Base-by-base conservation (phyloP, 1,140 invertebrate species). In the Tribolium madens region DNA sequence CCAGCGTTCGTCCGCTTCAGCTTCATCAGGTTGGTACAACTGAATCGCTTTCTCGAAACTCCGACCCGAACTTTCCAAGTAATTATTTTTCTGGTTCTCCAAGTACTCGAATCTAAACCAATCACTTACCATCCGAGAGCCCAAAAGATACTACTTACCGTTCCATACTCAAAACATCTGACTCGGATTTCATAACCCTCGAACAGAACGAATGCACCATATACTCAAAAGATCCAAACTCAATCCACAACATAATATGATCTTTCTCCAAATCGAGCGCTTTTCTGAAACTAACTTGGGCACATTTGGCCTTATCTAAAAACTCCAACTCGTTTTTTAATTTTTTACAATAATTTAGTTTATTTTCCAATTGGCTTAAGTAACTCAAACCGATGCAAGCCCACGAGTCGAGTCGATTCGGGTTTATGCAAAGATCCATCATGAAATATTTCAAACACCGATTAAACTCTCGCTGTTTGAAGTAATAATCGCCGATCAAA, bases 401-500 rank as follows among this genome's bases (percentile, higher is more conserved):
- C 97, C 97, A 99, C 0, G 97, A 96, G 86, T 97, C 95, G 52
- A 97, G 89, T 52, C 96, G 88, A 53, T 88, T 86, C 5, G 92
- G 93, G 85, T 94, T 94, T 15, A 94, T 86, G 73, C 93, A 92
- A 0, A 98, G 86, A 88, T 98, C 97, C 73, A 93, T 86, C 18
- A 92, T 88, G 84, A 96, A 97, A 86, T 93, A 96, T 79, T 93
- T 91, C 3, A 94, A 89, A 2, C 95, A 93, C 10, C 80, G 73
- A 21, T 36, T 78, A 69, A 92, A 92, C 75, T 94, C 95, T 78
- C 92, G 93, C 81, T 87, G 89, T 86, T 98, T 98, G 83, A 98
- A 97, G 86, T 97, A 93, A 87, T 94, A 96, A 87, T 98, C 97
- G 3, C 92, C 97, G 31, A 98, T 85, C 1, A 98, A 87, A 84